Base-by-base conservation (phyloP, 1,140 invertebrate genomes). In the Chymomyza costata region DNA sequence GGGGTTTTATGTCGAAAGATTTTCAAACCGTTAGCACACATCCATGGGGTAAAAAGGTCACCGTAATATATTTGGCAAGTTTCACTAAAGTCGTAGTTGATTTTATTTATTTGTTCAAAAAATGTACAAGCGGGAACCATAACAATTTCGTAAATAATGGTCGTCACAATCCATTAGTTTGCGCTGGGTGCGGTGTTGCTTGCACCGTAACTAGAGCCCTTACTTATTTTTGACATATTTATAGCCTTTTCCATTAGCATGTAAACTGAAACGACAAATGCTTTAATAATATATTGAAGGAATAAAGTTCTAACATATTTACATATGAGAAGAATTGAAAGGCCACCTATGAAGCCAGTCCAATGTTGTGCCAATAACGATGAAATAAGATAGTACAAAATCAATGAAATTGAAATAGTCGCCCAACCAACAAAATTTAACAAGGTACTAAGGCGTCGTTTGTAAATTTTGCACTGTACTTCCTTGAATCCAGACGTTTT, bases 201-300 rank as follows among this genome's bases (percentile, higher is more conserved):
- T 2, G 87, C 84, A 37, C 94, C 94, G 82, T 95, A 95, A n/a
- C 90, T 92, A 8, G 94, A 95, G 13, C 45, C 83, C 83, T 94
- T 93, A 66, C 92, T 93, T 58, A 95, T 94, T 84, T 94, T 92
- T 0, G 94, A 93, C 89, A 93, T 91, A 61, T 91, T 91, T 57
- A 96, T 93, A 37, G 92, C 90, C 86, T 93, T 91, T 61, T 92
- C 89, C 86, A 95, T 89, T 7, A 94, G 85, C 45, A 92, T 84
- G 73, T 91, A 94, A 87, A 94, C 93, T 95, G 88, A 34, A 93
- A 66, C 83, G 70, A 3, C 66, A 82, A 34, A 65, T 51, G 3
- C 28, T 28, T 37, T 35, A 28, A 13, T 15, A 44, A 16, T 60
- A 18, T 17, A 19, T 18, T 40, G 3, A n/a, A n/a, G n/a, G n/a